These are phyloP conservation scores for Heptranchias perlo DNA, from an alignment of 2,113 vertebrate genomes.

Conservation along the genomic window DNA sequence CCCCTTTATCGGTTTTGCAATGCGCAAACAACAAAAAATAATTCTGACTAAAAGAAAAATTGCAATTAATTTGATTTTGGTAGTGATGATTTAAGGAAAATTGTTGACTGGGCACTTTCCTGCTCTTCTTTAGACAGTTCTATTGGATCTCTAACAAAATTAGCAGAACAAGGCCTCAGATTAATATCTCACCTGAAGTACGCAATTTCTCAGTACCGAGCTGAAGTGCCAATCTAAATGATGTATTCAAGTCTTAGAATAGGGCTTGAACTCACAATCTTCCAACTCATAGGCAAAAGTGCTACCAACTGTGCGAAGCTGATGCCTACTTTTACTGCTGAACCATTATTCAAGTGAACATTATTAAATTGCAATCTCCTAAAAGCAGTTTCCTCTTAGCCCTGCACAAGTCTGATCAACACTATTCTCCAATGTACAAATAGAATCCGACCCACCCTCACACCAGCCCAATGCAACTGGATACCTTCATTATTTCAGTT, in stretches of 20 bases:
- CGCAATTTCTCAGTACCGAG: too few relatives aligned
- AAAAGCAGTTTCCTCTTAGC: neutral
- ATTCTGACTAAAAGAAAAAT: too few relatives aligned
- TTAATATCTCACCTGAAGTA: too few relatives aligned
- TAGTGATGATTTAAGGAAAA: too few relatives aligned
- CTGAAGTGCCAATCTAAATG: neutral
- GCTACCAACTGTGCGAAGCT: neutral
- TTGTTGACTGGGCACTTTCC: too few relatives aligned
- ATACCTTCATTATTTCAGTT: neutral
- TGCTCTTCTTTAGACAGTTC: too few relatives aligned
- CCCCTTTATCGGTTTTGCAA: too few relatives aligned
- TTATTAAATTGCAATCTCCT: neutral
- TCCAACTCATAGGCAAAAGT: neutral
- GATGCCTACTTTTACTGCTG: neutral
- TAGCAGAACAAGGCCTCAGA: too few relatives aligned
- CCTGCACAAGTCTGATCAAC: neutral
- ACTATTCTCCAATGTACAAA: neutral
- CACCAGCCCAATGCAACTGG: neutral
- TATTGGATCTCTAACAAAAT: too few relatives aligned
- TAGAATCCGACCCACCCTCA: neutral
- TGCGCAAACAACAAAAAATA: too few relatives aligned
- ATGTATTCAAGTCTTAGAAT: neutral
- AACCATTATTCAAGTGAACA: conserved; percentile 17
- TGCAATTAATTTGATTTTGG: too few relatives aligned
- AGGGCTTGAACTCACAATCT: neutral